Conservation (phyloP, 2,113 vertebrate genomes). For the Eubucco bourcierii region DNA sequence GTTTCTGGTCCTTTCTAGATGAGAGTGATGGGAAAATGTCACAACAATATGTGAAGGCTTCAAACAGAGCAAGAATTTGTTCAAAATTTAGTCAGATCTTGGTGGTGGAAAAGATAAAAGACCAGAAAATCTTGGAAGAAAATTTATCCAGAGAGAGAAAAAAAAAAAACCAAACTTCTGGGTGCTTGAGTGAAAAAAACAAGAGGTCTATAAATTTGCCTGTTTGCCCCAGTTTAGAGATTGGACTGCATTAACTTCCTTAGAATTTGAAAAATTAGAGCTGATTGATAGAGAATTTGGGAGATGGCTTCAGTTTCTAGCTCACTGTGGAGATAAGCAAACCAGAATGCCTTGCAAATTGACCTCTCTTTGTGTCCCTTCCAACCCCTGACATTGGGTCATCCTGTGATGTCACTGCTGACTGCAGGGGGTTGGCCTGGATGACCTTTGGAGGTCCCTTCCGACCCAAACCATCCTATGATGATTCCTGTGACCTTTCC, state of each 20-base stretch:
- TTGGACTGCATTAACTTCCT: not conserved
- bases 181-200: not conserved
- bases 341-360: not conserved
- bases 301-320: not conserved
- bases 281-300: not conserved
- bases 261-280: not conserved
- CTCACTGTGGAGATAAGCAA: constrained; percentile 1
- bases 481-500: too few species aligned
- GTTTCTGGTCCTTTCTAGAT: not conserved
- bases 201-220: not conserved
- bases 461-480: too few species aligned
- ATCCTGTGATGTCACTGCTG: too few species aligned
- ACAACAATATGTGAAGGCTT: not conserved
- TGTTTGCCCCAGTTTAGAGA: not conserved
- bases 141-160: not conserved
- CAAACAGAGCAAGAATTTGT: not conserved
- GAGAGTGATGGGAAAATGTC: not conserved
- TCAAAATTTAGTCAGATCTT: not conserved
- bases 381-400: too few species aligned
- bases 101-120: not conserved
- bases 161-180: not conserved
- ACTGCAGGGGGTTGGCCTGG: too few species aligned
- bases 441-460: too few species aligned
- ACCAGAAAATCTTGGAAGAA: not conserved
- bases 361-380: not conserved